These are phyloP conservation scores for Archivesica marissinica DNA, from an alignment of 1,140 invertebrate genomes.

Conservation along the genomic window DNA sequence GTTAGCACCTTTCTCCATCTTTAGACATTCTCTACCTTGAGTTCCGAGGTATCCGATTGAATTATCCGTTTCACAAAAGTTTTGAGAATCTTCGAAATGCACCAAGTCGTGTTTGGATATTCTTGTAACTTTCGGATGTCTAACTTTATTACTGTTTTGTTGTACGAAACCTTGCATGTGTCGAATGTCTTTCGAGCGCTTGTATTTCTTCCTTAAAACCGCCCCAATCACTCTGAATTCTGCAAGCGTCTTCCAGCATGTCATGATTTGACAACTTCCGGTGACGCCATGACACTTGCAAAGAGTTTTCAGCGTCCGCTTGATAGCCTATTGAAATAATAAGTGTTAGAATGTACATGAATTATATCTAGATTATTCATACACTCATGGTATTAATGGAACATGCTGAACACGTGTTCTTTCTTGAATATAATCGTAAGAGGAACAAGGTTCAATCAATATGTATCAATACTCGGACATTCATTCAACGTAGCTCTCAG, in stretches of 20 bases:
- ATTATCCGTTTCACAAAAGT: slow-evolving; percentile 91
- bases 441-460: too few relatives aligned
- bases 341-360: too few relatives aligned
- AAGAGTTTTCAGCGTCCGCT: slow-evolving; percentile 92
- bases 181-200: slow-evolving; percentile 90
- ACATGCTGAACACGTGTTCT: too few relatives aligned
- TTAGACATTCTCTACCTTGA: slow-evolving; percentile 78
- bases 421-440: too few relatives aligned
- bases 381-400: too few relatives aligned
- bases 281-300: slow-evolving; percentile 98
- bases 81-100: slow-evolving; percentile 94
- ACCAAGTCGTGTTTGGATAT: slow-evolving; percentile 87
- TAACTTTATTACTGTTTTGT: slow-evolving; percentile 54
- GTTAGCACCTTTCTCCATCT: slow-evolving; percentile 74
- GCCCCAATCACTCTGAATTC: slow-evolving; percentile 94
- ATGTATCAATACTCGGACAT: too few relatives aligned
- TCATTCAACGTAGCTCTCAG: too few relatives aligned
- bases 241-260: slow-evolving; percentile 95
- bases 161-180: slow-evolving; percentile 63
- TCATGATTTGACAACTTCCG: slow-evolving; percentile 93
- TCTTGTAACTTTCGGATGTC: slow-evolving; percentile 23
- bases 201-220: slow-evolving; percentile 93
- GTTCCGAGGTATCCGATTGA: slow-evolving; percentile 94
- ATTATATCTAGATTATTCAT: too few relatives aligned
- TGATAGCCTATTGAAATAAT: slow-evolving; percentile 92